Evolutionary conservation across 2,888 invertebrate species (phyloP).

Genomic region (Prionchulus punctatus): DNA sequence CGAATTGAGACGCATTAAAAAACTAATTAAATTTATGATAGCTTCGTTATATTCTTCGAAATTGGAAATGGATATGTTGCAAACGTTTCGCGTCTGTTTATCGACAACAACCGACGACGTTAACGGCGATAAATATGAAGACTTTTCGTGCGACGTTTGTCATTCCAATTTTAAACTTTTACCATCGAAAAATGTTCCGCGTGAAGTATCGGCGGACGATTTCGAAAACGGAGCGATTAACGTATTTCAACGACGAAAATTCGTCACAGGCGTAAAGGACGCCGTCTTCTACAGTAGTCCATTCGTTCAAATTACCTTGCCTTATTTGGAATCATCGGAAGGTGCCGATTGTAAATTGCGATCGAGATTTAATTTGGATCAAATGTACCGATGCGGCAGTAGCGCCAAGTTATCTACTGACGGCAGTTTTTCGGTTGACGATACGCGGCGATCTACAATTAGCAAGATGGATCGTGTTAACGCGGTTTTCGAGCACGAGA

Average conservation of each 20-base stretch:
- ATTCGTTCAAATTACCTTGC: slow-evolving; percentile 61
- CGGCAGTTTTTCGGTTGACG: not conserved
- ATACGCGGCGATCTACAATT: not conserved
- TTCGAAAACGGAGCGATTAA: no score
- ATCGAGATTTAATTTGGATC: slow-evolving; percentile 25
- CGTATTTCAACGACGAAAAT: not conserved
- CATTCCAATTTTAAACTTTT: no score
- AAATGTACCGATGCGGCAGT: not conserved
- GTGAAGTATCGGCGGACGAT: no score
- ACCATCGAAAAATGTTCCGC: no score
- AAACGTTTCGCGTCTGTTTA: not conserved
- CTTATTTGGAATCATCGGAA: slow-evolving; percentile 67
- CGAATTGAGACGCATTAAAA: slow-evolving; percentile 47
- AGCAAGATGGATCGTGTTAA: not conserved
- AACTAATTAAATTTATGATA: slow-evolving; percentile 60
- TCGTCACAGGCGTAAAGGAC: slow-evolving; percentile 4
- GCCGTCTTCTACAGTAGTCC: slow-evolving; percentile 61
- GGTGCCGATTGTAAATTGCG: slow-evolving; percentile 51
- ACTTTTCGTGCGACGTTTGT: no score
- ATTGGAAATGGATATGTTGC: slow-evolving; percentile 68
- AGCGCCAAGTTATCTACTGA: no score
- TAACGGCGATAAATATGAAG: no score
- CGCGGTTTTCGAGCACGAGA: not conserved
- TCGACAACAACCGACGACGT: no score
- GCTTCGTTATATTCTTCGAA: slow-evolving; percentile 76